phyloP scores from a whole-genome alignment of 2,113 vertebrate genomes.

The Salvator merianae region DNA sequence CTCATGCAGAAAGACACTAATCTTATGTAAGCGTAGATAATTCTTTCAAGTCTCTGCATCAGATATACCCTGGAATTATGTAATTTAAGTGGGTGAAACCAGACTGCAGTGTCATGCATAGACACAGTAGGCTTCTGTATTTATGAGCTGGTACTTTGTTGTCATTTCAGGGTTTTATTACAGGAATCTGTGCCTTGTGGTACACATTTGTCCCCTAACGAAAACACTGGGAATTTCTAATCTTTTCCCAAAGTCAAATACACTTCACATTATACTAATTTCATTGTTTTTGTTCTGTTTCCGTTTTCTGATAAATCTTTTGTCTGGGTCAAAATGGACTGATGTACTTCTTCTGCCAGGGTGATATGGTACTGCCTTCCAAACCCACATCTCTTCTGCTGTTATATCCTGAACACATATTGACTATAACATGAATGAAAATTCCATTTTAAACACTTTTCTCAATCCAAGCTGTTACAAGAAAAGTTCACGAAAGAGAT shows the following conservation, averaged over 20 bases:
- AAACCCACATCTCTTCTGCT: too few relatives aligned
- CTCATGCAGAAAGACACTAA: background rate
- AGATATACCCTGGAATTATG: background rate
- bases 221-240: background rate
- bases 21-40: background rate
- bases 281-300: background rate
- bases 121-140: background rate
- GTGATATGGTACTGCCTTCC: too few relatives aligned
- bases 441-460: too few relatives aligned
- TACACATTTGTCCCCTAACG: background rate
- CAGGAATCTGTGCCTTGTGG: background rate
- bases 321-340: too few relatives aligned
- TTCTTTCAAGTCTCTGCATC: background rate
- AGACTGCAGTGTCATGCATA: background rate
- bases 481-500: too few relatives aligned
- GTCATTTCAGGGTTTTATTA: background rate
- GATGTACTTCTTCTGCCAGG: too few relatives aligned
- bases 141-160: background rate
- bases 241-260: background rate
- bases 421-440: too few relatives aligned
- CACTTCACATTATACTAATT: background rate
- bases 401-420: too few relatives aligned
- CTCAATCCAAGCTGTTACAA: too few relatives aligned
- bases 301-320: too few relatives aligned
- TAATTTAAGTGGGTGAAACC: background rate